These are phyloP conservation scores for Meliscaeva auricollis DNA, from an alignment of 2,888 invertebrate genomes.

Conservation along the genomic window DNA sequence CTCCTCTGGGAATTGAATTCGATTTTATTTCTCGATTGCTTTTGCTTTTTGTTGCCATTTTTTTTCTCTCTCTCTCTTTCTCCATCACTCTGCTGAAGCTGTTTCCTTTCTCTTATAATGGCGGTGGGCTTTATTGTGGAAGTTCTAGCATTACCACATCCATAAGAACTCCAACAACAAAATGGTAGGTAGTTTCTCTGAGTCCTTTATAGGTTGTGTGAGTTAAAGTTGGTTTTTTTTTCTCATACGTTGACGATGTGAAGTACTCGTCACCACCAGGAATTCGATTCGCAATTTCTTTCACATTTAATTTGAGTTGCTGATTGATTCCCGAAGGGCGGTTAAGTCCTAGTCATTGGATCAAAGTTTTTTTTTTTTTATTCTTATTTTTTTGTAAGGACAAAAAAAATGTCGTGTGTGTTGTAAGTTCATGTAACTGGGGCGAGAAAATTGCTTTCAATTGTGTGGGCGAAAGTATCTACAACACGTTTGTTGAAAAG, in stretches of 20 bases:
- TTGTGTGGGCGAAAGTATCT: conserved; percentile 57
- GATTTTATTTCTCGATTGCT: conserved; percentile 74
- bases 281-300: conserved; percentile 76
- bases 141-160: conserved; percentile 64
- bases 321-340: conserved; percentile 74
- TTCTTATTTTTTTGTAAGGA: conserved; percentile 27
- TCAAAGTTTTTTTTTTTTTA: conserved; percentile 24
- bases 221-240: conserved; percentile 13
- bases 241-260: conserved; percentile 61
- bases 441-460: conserved; percentile 76
- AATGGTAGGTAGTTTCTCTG: conserved; percentile 55
- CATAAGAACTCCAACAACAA: conserved; percentile 15
- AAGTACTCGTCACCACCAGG: conserved; percentile 73
- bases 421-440: conserved; percentile 68
- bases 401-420: conserved; percentile 58
- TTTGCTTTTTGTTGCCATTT: conserved; percentile 66
- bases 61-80: conserved; percentile 7
- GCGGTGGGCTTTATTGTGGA: conserved; percentile 42
- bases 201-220: conserved; percentile 16
- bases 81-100: conserved; percentile 1
- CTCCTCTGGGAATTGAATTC: conserved; percentile 73
- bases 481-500: conserved; percentile 27
- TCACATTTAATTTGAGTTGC: conserved; percentile 76
- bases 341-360: conserved; percentile 64
- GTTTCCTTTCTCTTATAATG: background rate